Base-by-base conservation (phyloP, 2,888 invertebrate genomes). In the Neocrepidodera transversa region DNA sequence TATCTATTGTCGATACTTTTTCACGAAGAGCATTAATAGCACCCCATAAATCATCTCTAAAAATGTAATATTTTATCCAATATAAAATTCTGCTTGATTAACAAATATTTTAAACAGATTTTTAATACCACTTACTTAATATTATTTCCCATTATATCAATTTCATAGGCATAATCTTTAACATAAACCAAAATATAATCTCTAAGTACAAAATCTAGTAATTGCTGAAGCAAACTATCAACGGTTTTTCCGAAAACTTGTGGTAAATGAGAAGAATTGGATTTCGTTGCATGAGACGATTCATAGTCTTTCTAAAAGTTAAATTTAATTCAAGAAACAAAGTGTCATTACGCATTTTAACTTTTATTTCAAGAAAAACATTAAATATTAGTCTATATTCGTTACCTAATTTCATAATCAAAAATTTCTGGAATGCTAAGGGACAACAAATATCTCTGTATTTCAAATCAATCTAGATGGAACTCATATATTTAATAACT, bases 141-240 rank as follows among this genome's bases (percentile, higher is more conserved):
- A 66, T 76, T 81, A 52, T 76, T 81, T 61, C 78, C 80, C 67
- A 83, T 72, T 56, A 76, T 69, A 57, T 82, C 80, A 1, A 83
- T 78, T 67, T 83, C 81, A 67, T 82, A 82, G 7, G 84, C 82
- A 55, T 86, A 77, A 51, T 84, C 82, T 48, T 84, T 86, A 42
- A 94, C 81, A 90, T 93, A 94, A 51, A 85, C 83, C 18, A 87
- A 81, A 60, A 95, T 85, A 80, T 91, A 93, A 78, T 95, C 94
- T 70, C 91, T 82, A 36, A 92, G 82, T 30, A 89, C 81, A 76
- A 91, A 86, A 76, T 94, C 93, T 67, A 94, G 83, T 35, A 95
- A 82, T 76, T 93, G 90, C 72, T 93, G 92, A 18, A 95, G 78
- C 65, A 92, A 87, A 70, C 89, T 87, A 74, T 95, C 95, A 30